Percentiles rank a stretch among this genome's conserved stretches.
These are phyloP conservation scores for Rhyacophila brunnea DNA, from an alignment of 1,140 invertebrate species.

Conservation along the genomic window DNA sequence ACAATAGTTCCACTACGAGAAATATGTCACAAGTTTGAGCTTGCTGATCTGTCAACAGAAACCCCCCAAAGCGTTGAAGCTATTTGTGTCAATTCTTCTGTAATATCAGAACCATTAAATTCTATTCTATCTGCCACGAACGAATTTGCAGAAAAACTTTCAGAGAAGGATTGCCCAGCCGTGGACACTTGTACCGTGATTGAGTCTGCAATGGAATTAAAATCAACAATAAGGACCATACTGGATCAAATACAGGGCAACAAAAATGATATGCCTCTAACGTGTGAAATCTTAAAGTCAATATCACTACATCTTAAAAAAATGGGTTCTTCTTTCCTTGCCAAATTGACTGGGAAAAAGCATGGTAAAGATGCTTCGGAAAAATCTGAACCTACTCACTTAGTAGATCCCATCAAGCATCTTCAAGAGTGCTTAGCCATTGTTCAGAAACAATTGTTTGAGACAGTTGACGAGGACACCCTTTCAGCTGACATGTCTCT, in stretches of 20 bases:
- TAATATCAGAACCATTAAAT: neutral
- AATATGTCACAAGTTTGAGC: constrained; percentile 30
- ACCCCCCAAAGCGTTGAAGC: neutral
- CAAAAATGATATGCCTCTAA: neutral
- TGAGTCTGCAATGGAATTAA: neutral
- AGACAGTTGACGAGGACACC: constrained; percentile 30
- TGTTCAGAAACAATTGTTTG: constrained; percentile 34
- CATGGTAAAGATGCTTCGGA: neutral
- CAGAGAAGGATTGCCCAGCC: neutral
- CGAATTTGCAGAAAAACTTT: neutral
- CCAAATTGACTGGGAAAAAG: neutral
- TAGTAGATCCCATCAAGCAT: constrained; percentile 28
- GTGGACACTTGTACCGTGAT: neutral
- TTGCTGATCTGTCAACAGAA: constrained; percentile 23
- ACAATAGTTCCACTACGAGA: constrained; percentile 28
- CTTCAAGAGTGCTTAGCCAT: constrained; percentile 30
- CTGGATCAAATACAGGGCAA: no score
- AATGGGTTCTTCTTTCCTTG: constrained; percentile 7
- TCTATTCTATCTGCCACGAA: neutral
- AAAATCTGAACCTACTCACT: constrained; percentile 17
- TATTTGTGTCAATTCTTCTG: neutral
- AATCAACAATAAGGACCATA: no score
- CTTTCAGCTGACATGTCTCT: constrained; percentile 30
- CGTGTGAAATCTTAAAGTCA: constrained; percentile 17
- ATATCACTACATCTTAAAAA: constrained; percentile 23